Conservation (phyloP, 2,113 vertebrate genomes). For the Corvus cornix region DNA sequence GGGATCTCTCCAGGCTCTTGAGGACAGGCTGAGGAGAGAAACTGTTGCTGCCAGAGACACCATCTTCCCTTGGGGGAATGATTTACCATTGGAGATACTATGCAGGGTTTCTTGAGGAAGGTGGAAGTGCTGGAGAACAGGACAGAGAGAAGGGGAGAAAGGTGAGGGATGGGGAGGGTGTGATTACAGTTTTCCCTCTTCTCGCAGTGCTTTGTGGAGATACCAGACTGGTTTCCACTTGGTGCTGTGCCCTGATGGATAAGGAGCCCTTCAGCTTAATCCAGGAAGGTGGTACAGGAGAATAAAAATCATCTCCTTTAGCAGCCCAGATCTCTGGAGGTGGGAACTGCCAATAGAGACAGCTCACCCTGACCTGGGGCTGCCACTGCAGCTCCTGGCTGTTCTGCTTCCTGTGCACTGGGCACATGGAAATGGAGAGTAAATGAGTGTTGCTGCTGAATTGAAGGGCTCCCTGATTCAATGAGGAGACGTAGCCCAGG, state of each 20-base stretch:
- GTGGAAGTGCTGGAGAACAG: not conserved
- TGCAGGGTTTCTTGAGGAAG: not conserved
- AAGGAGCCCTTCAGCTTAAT: not conserved
- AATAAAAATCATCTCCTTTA: too few relatives aligned
- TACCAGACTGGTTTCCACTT: not conserved
- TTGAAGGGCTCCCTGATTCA: not conserved
- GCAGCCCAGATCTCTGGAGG: not conserved
- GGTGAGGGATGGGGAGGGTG: not conserved
- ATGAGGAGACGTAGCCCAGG: not conserved
- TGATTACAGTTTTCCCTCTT: not conserved
- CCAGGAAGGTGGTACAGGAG: not conserved
- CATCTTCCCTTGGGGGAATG: not conserved
- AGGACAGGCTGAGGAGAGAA: not conserved
- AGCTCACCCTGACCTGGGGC: not conserved
- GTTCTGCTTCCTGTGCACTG: not conserved
- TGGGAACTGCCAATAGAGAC: not conserved
- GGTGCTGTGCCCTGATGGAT: not conserved
- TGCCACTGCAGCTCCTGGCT: rapidly evolving
- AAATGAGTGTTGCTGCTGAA: not conserved
- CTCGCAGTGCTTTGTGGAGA: not conserved
- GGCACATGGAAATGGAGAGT: not conserved
- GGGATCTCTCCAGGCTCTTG: not conserved
- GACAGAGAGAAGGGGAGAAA: not conserved
- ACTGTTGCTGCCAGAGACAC: not conserved
- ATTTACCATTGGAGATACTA: not conserved